Evolutionary conservation across 2,888 invertebrate genomes (phyloP), one percentile per base, ranked within the genome.

Genomic region (Apamea epomidion): DNA sequence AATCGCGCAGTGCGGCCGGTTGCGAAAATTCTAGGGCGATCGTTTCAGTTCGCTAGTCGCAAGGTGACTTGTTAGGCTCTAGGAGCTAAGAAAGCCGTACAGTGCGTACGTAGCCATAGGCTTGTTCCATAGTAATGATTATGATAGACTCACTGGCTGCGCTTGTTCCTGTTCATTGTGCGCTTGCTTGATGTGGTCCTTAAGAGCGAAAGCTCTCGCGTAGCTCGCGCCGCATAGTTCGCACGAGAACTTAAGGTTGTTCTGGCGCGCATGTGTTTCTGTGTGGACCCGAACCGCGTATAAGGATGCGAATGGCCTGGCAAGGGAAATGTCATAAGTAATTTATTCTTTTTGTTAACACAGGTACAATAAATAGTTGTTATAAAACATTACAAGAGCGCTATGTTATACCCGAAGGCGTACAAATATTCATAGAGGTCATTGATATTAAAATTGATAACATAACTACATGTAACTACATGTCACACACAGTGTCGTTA

Each of bases 201-300:
- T 98, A 18, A 98, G 94, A 0, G 98, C 98, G 94, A 98, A 98
- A 0, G 98, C 97, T 6, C 98, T 96, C 18, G 98, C 98, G 93
- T 98, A 98, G 60, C 98, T 98, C 0, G 98, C 98, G 76, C 98
- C 98, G 92, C 98, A 98, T 74, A 98, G 93, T 80, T 97, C 94
- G 90, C 98, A 98, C 81, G 72, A 72, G 62, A 72, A 72, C 14
- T 72, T 98, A 8, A 98, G 95, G 92, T 98, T 98, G 93, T 98
- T 98, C 83, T 97, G 97, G 21, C 98, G 97, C 85, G 97, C 97
- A 92, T 98, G 98, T 0, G 98, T 98, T 90, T 98, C 98, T 95
- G 98, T 98, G 92, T 98, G 98, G 2, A 98, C 97, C 72, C 98
- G 97, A 0, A 98, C 98, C 0, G 98, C 98, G 92, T 98, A 98